These are phyloP conservation scores for rabbit (Oryctolagus cuniculus) DNA, from an alignment of 2,113 vertebrate species.

Conservation along the genomic window mOryCun1.1 NC_091442.1:24071001-24071500, in stretches of 20 bases:
- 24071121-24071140: no score
- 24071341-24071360: not conserved
- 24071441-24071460: not conserved
- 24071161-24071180: no score
- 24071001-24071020: no score
- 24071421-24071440: not conserved
- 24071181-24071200: constrained; percentile 50
- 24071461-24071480: not conserved
- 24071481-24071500: not conserved
- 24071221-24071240: not conserved
- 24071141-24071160: no score
- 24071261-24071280: not conserved
- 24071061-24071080: no score
- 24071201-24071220: constrained; percentile 48
- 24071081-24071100: no score
- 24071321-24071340: not conserved
- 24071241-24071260: not conserved
- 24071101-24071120: no score
- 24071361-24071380: not conserved
- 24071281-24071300: not conserved
- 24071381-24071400: constrained; percentile 5
- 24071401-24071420: not conserved
- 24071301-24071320: constrained; percentile 5
- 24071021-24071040: no score
- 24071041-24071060: no score